phyloP scores from a whole-genome alignment of 2,113 vertebrate species.

The Cavia aperea region DNA sequence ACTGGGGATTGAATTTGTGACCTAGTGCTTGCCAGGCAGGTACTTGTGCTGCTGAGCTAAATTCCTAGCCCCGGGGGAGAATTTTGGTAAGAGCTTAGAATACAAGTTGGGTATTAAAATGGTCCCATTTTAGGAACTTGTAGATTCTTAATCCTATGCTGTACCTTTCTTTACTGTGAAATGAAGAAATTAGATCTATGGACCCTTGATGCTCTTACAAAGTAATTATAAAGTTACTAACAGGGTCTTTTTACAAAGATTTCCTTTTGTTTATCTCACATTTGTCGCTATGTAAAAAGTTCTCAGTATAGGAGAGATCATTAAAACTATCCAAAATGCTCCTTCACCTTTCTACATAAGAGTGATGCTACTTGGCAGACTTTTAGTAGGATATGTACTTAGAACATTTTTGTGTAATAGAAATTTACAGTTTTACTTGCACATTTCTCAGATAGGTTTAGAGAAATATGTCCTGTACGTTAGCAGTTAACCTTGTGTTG shows the following conservation, averaged over 20 bases:
- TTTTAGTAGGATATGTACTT: background rate
- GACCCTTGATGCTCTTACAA: background rate
- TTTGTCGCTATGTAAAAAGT: background rate
- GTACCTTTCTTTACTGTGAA: background rate
- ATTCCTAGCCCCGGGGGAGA: no score
- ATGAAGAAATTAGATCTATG: background rate
- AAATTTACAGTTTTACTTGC: background rate
- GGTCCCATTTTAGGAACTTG: background rate
- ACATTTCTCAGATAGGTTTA: background rate
- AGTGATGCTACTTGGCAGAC: background rate
- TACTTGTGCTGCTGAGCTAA: no score
- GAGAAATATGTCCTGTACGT: background rate
- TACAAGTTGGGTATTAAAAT: background rate
- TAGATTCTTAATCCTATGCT: constrained; percentile 3
- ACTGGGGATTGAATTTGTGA: no score
- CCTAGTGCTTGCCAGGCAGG: no score
- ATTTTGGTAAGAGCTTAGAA: background rate
- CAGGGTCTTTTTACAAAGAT: background rate
- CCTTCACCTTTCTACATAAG: background rate
- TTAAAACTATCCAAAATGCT: background rate
- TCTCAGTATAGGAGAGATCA: background rate
- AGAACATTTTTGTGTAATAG: background rate
- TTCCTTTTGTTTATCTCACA: background rate
- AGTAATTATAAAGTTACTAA: background rate
- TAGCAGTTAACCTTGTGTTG: background rate